Conservation (phyloP, 1,140 invertebrate species). For the Delia radicum region DNA sequence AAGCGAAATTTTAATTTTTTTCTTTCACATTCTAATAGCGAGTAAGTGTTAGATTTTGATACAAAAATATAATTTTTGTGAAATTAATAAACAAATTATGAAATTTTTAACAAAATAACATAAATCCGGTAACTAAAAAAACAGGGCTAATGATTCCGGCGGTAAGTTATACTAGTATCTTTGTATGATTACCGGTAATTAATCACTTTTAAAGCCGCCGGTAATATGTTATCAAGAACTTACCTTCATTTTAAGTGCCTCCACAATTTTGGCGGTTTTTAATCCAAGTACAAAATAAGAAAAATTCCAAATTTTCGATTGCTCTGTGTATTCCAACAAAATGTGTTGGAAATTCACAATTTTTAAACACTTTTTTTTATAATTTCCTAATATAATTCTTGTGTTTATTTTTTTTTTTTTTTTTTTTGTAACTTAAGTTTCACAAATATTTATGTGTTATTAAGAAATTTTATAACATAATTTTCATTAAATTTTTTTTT, state of each 20-base stretch:
- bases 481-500: background rate
- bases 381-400: background rate
- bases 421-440: background rate
- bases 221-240: conserved; percentile 24
- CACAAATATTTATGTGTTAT: background rate
- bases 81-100: too few species aligned
- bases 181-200: too few species aligned
- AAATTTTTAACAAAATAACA: too few species aligned
- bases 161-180: too few species aligned
- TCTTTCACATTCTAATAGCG: too few species aligned
- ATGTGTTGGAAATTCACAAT: background rate
- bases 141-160: too few species aligned
- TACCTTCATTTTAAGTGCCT: conserved; percentile 57
- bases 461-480: background rate
- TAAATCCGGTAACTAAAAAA: too few species aligned
- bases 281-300: conserved; percentile 47
- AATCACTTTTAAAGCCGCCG: too few species aligned
- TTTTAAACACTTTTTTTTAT: background rate
- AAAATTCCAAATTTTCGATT: background rate
- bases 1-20: too few species aligned
- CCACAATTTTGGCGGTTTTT: conserved; percentile 57
- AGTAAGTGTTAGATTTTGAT: too few species aligned
- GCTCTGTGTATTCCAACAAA: background rate
- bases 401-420: background rate
- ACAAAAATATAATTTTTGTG: too few species aligned